Conservation (phyloP, 2,113 vertebrate genomes). For the Hemibagrus wyckioides region DNA sequence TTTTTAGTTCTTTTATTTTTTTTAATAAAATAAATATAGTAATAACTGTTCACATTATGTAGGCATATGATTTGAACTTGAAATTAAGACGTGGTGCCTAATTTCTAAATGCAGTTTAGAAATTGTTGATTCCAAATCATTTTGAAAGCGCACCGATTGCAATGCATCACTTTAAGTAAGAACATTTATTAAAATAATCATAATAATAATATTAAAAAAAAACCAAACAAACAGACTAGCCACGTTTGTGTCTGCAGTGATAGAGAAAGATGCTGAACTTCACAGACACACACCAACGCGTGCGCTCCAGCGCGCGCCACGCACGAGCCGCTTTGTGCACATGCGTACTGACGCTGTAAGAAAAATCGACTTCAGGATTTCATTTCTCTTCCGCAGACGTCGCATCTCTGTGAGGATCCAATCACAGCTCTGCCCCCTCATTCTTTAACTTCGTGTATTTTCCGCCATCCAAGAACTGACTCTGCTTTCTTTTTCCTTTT, state of each 20-base stretch:
- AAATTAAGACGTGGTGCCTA: neutral
- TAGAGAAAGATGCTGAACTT: conserved; percentile 9
- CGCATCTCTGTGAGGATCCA: conserved; percentile 59
- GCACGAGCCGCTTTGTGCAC: conserved; percentile 13
- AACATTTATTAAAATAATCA: neutral
- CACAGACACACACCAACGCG: neutral
- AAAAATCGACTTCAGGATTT: conserved; percentile 46
- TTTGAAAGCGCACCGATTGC: neutral
- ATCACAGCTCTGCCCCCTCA: conserved; percentile 41
- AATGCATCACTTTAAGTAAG: neutral
- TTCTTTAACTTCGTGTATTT: conserved; percentile 40
- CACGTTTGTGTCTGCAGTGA: neutral
- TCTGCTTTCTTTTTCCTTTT: conserved; percentile 34
- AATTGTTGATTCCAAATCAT: neutral
- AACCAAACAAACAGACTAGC: neutral
- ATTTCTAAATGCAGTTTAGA: neutral
- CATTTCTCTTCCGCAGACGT: conserved; percentile 69
- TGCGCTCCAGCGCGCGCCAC: conserved; percentile 8
- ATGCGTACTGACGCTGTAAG: neutral
- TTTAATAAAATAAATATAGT: neutral
- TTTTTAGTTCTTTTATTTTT: neutral
- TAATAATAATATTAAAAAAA: no score
- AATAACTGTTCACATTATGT: neutral
- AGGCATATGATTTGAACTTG: neutral
- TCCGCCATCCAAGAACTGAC: conserved; percentile 51